phyloP scores from a whole-genome alignment of 2,888 invertebrate species.

The Platycheirus rosarum region DNA sequence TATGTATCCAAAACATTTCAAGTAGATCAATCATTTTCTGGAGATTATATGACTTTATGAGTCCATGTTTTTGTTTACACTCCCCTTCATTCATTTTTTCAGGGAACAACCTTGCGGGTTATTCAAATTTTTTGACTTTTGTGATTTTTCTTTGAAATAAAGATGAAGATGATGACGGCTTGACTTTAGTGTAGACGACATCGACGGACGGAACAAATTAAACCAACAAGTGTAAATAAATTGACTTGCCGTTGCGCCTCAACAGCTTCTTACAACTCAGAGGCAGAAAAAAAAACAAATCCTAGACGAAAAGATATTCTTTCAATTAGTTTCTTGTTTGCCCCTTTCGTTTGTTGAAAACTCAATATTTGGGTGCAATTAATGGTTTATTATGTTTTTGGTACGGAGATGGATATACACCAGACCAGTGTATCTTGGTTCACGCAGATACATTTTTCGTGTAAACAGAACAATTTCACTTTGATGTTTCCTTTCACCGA shows the following conservation, averaged over 20 bases:
- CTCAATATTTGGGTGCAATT: conserved; percentile 74
- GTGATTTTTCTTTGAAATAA: conserved; percentile 55
- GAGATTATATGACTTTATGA: conserved; percentile 57
- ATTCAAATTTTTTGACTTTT: conserved; percentile 21
- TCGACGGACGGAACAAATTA: conserved; percentile 39
- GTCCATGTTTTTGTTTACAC: conserved; percentile 69
- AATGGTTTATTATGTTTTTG: conserved; percentile 69
- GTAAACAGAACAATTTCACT: conserved; percentile 52
- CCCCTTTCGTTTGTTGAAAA: conserved; percentile 64
- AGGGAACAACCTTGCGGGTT: conserved; percentile 46
- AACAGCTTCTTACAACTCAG: too few relatives aligned
- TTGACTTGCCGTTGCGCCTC: conserved; percentile 68
- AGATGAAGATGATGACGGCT: conserved; percentile 48
- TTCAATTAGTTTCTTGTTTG: conserved; percentile 46
- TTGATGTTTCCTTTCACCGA: conserved; percentile 58
- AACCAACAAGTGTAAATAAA: conserved; percentile 72
- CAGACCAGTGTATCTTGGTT: conserved; percentile 11
- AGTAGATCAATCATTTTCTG: conserved; percentile 73
- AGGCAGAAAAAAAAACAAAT: not conserved
- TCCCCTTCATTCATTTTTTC: conserved; percentile 42
- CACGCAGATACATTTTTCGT: conserved; percentile 12
- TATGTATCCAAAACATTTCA: conserved; percentile 74
- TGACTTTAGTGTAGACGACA: not conserved
- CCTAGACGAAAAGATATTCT: conserved; percentile 30
- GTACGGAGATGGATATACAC: conserved; percentile 40